phyloP scores from a whole-genome alignment of 1,140 invertebrate genomes.

The Monomorium pharaonis region DNA sequence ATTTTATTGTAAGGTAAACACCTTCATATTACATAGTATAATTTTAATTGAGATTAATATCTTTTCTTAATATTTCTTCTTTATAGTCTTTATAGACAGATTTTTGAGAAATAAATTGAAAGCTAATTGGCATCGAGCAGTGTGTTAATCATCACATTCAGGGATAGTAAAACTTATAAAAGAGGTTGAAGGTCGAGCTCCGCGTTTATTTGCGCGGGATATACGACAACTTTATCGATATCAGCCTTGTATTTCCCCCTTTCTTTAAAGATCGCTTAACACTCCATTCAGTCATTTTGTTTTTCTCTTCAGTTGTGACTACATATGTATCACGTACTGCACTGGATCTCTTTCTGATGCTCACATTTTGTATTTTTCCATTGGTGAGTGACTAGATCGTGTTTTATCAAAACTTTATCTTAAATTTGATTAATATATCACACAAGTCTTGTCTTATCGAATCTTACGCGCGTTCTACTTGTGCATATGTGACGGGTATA shows the following conservation, averaged over 20 bases:
- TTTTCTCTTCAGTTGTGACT: conserved; percentile 10
- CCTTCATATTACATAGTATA: background rate
- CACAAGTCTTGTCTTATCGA: background rate
- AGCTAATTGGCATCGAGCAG: background rate
- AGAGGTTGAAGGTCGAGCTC: conserved; percentile 10
- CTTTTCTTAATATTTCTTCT: background rate
- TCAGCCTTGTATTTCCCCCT: conserved; percentile 59
- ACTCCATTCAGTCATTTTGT: background rate
- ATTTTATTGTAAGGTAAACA: background rate
- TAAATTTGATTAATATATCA: background rate
- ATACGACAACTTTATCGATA: conserved; percentile 73
- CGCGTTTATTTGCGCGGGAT: conserved; percentile 26
- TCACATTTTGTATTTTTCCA: background rate
- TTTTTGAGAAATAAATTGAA: background rate
- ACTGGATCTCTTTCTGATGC: background rate
- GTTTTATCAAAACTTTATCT: conserved; percentile 10
- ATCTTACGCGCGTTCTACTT: background rate
- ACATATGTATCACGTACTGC: background rate
- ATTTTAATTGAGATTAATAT: background rate
- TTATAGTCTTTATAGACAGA: background rate
- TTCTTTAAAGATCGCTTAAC: conserved; percentile 39
- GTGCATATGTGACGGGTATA: background rate
- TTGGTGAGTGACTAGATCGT: conserved; percentile 15
- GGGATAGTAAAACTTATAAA: background rate
- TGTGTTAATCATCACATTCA: background rate